A percentile compares a stretch with the other conserved stretches of the same genome.
Evolutionary conservation across 2,113 vertebrate genomes (phyloP).

Genomic region (Leuciscus idus): DNA sequence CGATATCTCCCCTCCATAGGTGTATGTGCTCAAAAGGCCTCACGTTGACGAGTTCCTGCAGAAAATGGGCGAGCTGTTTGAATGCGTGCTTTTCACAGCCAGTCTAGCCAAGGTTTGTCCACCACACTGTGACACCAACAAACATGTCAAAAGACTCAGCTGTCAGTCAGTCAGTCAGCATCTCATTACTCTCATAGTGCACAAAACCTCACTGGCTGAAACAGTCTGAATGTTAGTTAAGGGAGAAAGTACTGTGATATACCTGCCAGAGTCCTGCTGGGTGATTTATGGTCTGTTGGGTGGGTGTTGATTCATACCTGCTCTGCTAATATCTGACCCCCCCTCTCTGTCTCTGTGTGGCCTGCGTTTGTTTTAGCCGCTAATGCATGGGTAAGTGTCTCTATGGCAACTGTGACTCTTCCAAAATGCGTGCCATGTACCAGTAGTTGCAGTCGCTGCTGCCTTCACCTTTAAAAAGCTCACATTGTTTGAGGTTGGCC

Average conservation of each 20-base stretch:
- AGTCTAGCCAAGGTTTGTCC: conserved; percentile 94
- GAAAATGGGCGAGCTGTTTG: conserved; percentile 97
- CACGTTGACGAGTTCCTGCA: conserved; percentile 97
- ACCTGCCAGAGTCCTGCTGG: not conserved
- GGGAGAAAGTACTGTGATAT: not conserved
- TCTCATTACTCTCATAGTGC: not conserved
- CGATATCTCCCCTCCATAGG: conserved; percentile 74
- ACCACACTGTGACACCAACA: not conserved
- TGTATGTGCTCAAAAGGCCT: conserved; percentile 96
- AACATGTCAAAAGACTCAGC: not conserved
- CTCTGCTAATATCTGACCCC: conserved; percentile 61
- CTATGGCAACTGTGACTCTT: conserved; percentile 42
- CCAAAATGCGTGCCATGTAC: conserved; percentile 43
- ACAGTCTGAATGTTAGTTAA: not conserved
- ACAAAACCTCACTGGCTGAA: not conserved
- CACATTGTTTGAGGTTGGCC: conserved; percentile 15
- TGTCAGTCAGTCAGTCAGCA: not conserved
- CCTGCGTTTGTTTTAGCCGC: conserved; percentile 65
- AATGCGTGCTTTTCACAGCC: conserved; percentile 98
- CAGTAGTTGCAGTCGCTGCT: conserved; percentile 35
- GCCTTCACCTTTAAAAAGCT: conserved; percentile 35
- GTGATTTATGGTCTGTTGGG: conserved; percentile 17
- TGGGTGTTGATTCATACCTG: conserved; percentile 44
- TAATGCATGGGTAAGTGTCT: conserved; percentile 74
- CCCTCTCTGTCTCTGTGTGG: conserved; percentile 53